Evolutionary conservation across 1,140 invertebrate species (phyloP).

Genomic region (Gryllus bimaculatus): DNA sequence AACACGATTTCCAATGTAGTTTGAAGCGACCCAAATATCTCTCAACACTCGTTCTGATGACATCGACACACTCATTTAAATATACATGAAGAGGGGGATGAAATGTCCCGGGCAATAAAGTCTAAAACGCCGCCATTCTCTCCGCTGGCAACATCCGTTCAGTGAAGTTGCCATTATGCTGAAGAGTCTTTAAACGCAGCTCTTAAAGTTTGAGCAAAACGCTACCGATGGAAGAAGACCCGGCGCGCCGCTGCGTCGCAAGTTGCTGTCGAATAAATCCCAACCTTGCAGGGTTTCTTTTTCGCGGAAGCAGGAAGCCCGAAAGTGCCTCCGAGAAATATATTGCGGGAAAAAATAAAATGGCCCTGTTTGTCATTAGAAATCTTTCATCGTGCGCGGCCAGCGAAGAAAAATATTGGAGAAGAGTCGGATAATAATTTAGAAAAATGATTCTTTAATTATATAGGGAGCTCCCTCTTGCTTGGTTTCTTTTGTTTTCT

Average conservation of each 20-base stretch:
- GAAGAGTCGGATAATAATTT: too few relatives aligned
- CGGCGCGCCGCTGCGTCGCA: not conserved
- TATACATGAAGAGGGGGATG: not conserved
- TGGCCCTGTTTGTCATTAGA: not conserved
- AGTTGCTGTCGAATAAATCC: not conserved
- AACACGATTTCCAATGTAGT: not conserved
- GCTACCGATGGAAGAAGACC: not conserved
- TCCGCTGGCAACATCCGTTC: not conserved
- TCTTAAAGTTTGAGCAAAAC: not conserved
- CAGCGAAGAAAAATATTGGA: too few relatives aligned
- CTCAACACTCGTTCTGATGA: not conserved
- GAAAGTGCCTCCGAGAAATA: not conserved
- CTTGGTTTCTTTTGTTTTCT: too few relatives aligned
- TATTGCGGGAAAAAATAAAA: not conserved
- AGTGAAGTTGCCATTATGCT: not conserved
- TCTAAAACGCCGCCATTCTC: not conserved
- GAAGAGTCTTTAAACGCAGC: not conserved
- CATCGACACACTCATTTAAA: not conserved
- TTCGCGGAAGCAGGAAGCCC: not conserved
- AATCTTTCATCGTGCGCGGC: not conserved
- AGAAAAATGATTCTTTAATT: too few relatives aligned
- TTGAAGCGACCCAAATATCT: not conserved
- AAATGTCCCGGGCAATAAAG: not conserved
- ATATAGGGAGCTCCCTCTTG: too few relatives aligned
- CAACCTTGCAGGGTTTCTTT: not conserved